Evolutionary conservation across 2,888 invertebrate species (phyloP).

Genomic region (Agrochola macilenta): DNA sequence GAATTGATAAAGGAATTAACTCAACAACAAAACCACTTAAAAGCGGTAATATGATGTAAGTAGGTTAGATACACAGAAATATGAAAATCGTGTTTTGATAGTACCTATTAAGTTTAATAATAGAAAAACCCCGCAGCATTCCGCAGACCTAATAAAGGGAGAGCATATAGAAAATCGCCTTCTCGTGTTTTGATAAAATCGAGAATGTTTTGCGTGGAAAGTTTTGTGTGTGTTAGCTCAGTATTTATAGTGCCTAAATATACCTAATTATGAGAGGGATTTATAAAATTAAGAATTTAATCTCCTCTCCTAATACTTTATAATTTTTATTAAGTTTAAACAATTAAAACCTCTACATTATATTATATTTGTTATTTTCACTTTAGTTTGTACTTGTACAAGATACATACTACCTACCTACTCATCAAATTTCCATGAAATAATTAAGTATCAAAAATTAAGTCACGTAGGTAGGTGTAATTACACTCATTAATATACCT

Average conservation of each 20-base stretch:
- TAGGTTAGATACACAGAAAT: background rate
- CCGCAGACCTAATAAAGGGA: background rate
- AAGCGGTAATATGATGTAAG: background rate
- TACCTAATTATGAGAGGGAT: background rate
- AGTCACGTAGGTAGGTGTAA: background rate
- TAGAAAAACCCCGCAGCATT: conserved; percentile 15
- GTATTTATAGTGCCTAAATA: background rate
- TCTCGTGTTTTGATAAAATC: conserved; percentile 1
- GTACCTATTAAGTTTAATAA: background rate
- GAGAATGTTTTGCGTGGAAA: conserved; percentile 6
- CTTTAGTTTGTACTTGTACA: background rate
- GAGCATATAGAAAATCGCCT: background rate
- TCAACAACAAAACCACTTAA: background rate
- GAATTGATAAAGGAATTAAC: background rate
- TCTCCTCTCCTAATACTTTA: background rate
- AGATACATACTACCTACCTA: background rate
- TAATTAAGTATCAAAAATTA: background rate
- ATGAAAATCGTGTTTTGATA: background rate
- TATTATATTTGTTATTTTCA: background rate
- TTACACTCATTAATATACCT: conserved; percentile 27
- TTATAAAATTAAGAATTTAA: background rate
- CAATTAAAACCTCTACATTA: background rate
- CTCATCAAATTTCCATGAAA: conserved; percentile 5
- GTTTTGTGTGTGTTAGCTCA: background rate
- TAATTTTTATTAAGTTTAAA: background rate